Evolutionary conservation across 2,113 vertebrate species (phyloP), one percentile per base, ranked within the genome.

Genomic region (Pogonocichla stellata): DNA sequence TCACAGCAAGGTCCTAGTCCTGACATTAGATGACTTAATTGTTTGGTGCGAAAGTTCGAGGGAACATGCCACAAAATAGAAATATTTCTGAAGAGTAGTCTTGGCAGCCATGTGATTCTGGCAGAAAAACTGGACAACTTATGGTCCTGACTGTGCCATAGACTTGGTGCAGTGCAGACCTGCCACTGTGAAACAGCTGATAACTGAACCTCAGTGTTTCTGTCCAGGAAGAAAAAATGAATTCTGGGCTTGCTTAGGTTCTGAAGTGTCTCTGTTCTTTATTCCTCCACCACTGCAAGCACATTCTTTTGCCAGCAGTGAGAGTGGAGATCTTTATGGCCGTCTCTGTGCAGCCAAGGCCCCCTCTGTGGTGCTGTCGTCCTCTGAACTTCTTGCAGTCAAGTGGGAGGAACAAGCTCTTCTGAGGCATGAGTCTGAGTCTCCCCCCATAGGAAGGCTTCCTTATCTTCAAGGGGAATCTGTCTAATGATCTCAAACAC

Each of bases 271-370:
- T 74, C 31, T 80, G 8, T 50, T 62, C 28, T 86, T 91, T 78
- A 40, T 48, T 83, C 7, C 19, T 7, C 10, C n/a, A 31, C 33
- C 8, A 31, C 9, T 24, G 5, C 3, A 3, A 4, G 1, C 8
- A 6, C 4, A 2, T 15, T 34, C 57, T 86, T 65, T 28, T 16
- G 47, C 50, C 19, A 33, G 33, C 74, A 66, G 19, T 42, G 58
- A 54, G 77, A 74, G 26, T 28, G 4, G 26, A 91, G 64, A 31
- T 36, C 33, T 87, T 75, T 5, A 36, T 26, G 34, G 15, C n/a
- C 0, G 0, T 62, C 20, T 85, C 34, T 50, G 13, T 8, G 11
- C 38, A 69, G 14, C 23, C 19, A 69, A 40, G 23, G 7, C 19
- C 60, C 17, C 7, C 24, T 69, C 20, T 31, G 2, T 40, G 22